Evolutionary conservation across 2,113 vertebrate species (phyloP).

Genomic region (Zosterops japonicus): DNA sequence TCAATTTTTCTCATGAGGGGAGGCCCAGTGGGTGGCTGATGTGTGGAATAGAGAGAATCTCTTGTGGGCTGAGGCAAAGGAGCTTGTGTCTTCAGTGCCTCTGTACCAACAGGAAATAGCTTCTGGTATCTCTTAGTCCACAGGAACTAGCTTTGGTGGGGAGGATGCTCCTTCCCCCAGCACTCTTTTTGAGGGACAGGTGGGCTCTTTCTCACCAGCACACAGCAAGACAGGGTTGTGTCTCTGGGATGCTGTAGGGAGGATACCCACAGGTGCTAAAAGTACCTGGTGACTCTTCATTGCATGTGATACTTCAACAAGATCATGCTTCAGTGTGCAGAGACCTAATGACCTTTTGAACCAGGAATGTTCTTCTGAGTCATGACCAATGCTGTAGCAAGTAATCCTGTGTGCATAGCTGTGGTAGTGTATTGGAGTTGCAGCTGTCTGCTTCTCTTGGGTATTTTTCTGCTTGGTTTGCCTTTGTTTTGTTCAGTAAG

Average conservation of each 20-base stretch:
- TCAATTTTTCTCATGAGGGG: not conserved
- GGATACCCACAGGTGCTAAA: not conserved
- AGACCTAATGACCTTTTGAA: not conserved
- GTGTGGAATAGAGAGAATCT: not conserved
- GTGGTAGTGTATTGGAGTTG: not conserved
- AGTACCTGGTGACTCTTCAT: not conserved
- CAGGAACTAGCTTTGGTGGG: not conserved
- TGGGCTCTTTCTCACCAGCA: not conserved
- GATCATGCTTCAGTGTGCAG: not conserved
- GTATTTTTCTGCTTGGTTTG: not conserved
- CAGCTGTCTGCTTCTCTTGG: not conserved
- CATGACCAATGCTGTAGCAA: rapidly evolving
- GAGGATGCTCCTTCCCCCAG: not conserved
- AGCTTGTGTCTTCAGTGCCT: not conserved
- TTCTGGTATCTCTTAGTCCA: not conserved
- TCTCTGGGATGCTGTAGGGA: not conserved
- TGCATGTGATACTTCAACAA: not conserved
- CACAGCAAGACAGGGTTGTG: not conserved
- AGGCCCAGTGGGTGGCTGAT: not conserved
- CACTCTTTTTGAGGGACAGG: not conserved
- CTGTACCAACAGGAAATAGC: not conserved
- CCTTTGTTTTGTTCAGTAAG: not conserved
- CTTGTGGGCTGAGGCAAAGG: not conserved
- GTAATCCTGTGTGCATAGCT: not conserved
- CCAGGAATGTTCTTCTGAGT: not conserved